Conservation (phyloP, 2,797 vertebrate species). For the Astyanax mexicanus region DNA sequence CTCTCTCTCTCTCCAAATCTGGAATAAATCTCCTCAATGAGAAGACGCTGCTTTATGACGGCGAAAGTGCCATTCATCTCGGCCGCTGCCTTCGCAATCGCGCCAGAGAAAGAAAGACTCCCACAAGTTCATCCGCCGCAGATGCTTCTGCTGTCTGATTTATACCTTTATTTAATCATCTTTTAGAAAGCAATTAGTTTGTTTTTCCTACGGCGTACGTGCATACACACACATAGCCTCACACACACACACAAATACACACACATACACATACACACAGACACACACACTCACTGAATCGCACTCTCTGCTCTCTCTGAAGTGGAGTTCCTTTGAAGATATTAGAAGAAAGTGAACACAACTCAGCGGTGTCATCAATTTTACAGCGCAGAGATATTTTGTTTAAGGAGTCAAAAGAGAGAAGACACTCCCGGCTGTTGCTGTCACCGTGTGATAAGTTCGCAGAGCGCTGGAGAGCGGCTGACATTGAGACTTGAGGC, state of each 20-base stretch:
- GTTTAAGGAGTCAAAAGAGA: constrained; percentile 66
- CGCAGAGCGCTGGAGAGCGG: constrained; percentile 48
- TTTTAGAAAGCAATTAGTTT: constrained; percentile 60
- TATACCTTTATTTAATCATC: constrained; percentile 61
- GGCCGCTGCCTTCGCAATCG: constrained; percentile 56
- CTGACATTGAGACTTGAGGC: constrained; percentile 57
- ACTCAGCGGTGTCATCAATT: constrained; percentile 65
- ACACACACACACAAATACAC: constrained; percentile 42
- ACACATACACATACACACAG: constrained; percentile 17
- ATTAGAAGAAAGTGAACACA: constrained; percentile 67
- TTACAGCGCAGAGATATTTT: constrained; percentile 64
- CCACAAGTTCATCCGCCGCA: constrained; percentile 55
- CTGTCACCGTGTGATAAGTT: constrained; percentile 61
- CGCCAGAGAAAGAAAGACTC: constrained; percentile 45
- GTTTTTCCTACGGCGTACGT: constrained; percentile 49
- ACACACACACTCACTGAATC: constrained; percentile 49
- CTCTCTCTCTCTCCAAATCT: constrained; percentile 34
- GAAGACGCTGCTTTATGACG: constrained; percentile 55
- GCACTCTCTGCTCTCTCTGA: constrained; percentile 55
- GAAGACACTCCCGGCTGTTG: constrained; percentile 59
- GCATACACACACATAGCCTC: constrained; percentile 38
- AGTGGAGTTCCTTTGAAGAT: constrained; percentile 66
- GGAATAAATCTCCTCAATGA: constrained; percentile 61
- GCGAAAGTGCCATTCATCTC: constrained; percentile 46
- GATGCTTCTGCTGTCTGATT: constrained; percentile 51